These are phyloP conservation scores for Clarias batrachus DNA, from an alignment of 2,113 vertebrate genomes.

Conservation along the genomic window DNA sequence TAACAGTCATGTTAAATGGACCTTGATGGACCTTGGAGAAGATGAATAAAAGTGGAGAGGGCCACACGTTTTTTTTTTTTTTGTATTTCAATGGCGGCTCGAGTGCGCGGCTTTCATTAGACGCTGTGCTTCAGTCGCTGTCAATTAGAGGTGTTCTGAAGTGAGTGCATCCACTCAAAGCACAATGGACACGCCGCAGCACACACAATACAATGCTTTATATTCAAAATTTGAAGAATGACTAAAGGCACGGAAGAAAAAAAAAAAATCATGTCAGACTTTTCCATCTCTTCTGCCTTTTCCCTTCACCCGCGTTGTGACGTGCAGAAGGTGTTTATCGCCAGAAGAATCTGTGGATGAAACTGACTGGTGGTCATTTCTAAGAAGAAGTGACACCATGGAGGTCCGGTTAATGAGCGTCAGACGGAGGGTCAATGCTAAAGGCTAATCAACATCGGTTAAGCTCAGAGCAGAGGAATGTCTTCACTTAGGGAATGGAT, in stretches of 20 bases:
- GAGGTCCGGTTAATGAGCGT: conserved; percentile 35
- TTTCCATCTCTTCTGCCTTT: neutral
- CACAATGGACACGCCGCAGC: conserved; percentile 48
- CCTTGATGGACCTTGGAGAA: conserved; percentile 56
- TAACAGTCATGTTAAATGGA: conserved; percentile 50
- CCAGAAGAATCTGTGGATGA: neutral
- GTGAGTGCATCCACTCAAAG: conserved; percentile 50
- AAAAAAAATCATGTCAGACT: neutral
- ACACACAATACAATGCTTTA: conserved; percentile 8
- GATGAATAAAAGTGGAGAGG: conserved; percentile 41
- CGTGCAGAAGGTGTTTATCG: neutral
- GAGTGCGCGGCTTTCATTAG: conserved; percentile 46
- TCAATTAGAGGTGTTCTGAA: conserved; percentile 62
- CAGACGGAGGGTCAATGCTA: conserved; percentile 35
- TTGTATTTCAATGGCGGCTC: conserved; percentile 54
- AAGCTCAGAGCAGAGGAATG: conserved; percentile 9
- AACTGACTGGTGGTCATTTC: conserved; percentile 4
- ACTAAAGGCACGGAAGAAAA: neutral
- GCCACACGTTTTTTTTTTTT: conserved; percentile 23
- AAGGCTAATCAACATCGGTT: conserved; percentile 41
- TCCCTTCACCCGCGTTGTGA: neutral
- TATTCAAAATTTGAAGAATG: conserved; percentile 16
- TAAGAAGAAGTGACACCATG: conserved; percentile 39
- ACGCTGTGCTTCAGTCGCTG: conserved; percentile 58
- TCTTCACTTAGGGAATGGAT: conserved; percentile 35